A percentile compares a stretch with the other conserved stretches of the same genome.
These are phyloP conservation scores for Theonella swinhoei DNA, from an alignment of 37 sponge, comb jelly and placozoan species.

Conservation along the genomic window DNA sequence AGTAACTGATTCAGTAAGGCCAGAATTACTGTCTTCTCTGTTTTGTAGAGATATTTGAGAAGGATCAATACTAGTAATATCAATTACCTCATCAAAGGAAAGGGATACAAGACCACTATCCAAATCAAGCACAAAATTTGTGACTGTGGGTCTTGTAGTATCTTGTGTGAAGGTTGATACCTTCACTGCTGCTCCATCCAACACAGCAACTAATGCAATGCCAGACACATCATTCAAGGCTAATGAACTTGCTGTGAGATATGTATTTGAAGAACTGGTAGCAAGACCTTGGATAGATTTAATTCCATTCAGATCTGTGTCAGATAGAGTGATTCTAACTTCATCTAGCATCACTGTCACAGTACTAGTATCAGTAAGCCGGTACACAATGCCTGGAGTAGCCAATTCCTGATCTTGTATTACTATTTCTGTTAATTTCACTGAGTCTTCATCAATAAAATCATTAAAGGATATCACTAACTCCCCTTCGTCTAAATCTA, in stretches of 20 bases:
- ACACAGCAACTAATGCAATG: conserved; percentile 47
- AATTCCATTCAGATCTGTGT: conserved; percentile 72
- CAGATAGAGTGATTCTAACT: conserved; percentile 56
- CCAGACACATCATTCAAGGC: conserved; percentile 69
- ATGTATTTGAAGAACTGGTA: conserved; percentile 59
- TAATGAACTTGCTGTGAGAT: conserved; percentile 52
- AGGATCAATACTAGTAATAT: conserved; percentile 47
- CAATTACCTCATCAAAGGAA: conserved; percentile 74
- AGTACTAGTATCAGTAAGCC: conserved; percentile 52
- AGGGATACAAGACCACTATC: conserved; percentile 70
- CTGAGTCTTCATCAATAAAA: conserved; percentile 42
- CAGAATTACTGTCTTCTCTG: conserved; percentile 45
- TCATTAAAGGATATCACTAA: conserved; percentile 76
- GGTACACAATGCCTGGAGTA: conserved; percentile 55
- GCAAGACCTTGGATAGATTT: conserved; percentile 72
- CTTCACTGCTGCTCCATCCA: conserved; percentile 63
- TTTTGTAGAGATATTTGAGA: conserved; percentile 69
- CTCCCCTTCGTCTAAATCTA: conserved; percentile 72
- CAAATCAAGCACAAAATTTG: conserved; percentile 70
- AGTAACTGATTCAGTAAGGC: conserved; percentile 23
- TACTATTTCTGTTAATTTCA: conserved; percentile 53
- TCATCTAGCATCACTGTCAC: conserved; percentile 1
- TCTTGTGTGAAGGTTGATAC: conserved; percentile 58
- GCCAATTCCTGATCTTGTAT: conserved; percentile 70
- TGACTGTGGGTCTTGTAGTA: conserved; percentile 55